Evolutionary conservation across 2,113 vertebrate species (phyloP).

Genomic region (Bombycilla garrulus): DNA sequence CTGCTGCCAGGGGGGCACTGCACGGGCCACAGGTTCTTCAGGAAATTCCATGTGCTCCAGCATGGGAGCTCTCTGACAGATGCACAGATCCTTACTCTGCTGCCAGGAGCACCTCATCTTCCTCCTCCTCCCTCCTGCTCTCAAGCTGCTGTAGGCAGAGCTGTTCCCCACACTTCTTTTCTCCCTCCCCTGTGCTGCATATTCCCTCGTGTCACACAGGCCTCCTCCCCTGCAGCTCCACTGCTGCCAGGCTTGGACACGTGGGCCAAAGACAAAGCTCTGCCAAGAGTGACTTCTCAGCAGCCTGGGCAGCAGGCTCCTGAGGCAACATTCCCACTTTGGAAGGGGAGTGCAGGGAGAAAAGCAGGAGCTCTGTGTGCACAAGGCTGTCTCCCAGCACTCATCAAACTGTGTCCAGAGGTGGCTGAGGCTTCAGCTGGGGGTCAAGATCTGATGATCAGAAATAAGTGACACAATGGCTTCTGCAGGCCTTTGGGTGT

Average conservation of each 20-base stretch:
- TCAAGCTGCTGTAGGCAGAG: background rate
- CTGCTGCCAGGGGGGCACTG: background rate
- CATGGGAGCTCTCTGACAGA: background rate
- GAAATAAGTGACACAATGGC: rapidly evolving
- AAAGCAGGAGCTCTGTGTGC: background rate
- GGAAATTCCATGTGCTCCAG: background rate
- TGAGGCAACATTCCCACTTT: background rate
- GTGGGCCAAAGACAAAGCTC: background rate
- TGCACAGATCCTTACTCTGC: background rate
- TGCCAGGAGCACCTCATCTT: background rate
- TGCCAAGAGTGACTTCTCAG: background rate
- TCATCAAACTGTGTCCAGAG: background rate
- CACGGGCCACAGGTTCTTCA: rapidly evolving
- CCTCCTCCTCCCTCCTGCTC: background rate
- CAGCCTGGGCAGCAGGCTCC: no score
- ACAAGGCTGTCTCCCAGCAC: background rate
- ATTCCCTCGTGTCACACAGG: background rate
- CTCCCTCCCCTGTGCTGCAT: background rate
- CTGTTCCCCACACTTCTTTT: background rate
- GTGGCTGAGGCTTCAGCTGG: background rate
- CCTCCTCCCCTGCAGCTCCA: background rate
- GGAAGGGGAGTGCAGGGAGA: background rate
- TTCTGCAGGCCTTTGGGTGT: background rate
- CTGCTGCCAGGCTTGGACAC: rapidly evolving
- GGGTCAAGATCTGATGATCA: background rate